Evolutionary conservation across 2,797 vertebrate genomes (phyloP), one percentile per base, ranked within the genome.

Genomic region (Falco naumanni): DNA sequence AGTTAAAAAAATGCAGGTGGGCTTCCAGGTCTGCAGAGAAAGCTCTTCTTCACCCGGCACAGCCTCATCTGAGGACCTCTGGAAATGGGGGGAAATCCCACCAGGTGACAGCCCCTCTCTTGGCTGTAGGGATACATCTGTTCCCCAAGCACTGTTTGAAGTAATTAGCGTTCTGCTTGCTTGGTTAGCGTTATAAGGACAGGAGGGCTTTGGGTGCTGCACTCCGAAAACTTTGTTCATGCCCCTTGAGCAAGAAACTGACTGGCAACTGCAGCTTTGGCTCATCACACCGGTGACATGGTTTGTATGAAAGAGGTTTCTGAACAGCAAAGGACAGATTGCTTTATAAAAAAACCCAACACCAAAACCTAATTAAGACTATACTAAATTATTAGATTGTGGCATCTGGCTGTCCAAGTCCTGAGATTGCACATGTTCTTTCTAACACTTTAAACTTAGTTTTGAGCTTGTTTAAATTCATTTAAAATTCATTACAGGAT

Each of bases 11-110:
- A 54, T 56, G 76, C 86, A 91, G 90, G 89, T 61, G 48, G 83
- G 59, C 50, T 95, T 66, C 92, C 18, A 48, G 75, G 68, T 48
- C 87, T 93, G 92, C 87, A 91, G 85, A 93, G 90, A 69, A 87
- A 94, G 74, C 12, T 33, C 48, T 34, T 72, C 93, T 41, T 34
- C 2, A 1, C 19, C 16, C 2, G 3, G n/a, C 57, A 26, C 1
- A 0, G 37, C 28, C 57, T 50, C 50, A 37, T 50, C 50, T 7
- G 3, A 4, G 2, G n/a, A n/a, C 39, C 47, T 29, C 61, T 29
- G 69, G 37, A 39, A 25, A 18, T 1, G 31, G 39, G 19, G 74
- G 25, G 6, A 18, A 54, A 13, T 6, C 66, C n/a, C 47, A n/a
- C 16, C 47, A 31, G n/a, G 25, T 24, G n/a, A 66, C 2, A 1